Base-by-base conservation (phyloP, 2,113 vertebrate genomes). In the Gavialis gangeticus region DNA sequence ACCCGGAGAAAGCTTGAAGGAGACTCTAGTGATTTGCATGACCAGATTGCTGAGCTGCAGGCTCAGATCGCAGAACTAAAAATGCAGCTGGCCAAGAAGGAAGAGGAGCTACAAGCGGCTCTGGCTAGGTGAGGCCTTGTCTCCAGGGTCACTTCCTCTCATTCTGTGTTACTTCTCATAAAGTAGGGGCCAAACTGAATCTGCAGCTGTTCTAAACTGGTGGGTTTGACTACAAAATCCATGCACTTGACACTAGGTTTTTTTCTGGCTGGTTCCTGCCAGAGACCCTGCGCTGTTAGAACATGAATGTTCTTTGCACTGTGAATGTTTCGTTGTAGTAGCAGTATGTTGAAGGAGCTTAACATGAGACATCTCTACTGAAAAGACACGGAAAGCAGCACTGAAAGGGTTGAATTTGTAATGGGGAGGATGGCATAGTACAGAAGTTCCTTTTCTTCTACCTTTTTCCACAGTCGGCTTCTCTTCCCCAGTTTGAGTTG, bases 61-160 rank as follows among this genome's bases (percentile, higher is more conserved):
- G 99, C 99, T 28, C 99, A 99, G 98, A 99, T 99, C 4, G 99
- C 99, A 0, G 99, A 99, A 95, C 99, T 99, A 76, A 99, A 99
- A 86, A 98, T 99, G 83, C 99, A 99, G 85, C 98, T 99, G 76
- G 99, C 99, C 78, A 99, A 99, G 98, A 99, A 99, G 85, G 99
- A 99, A 91, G 99, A 99, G 91, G 99, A 99, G 90, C 98, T 99
- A 14, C 99, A 99, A 96, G 98, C 99, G 4, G 99, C 99, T 25
- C 97, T 99, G 88, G 98, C 98, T 97, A 99, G 99, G 99, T 99
- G 93, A 97, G 96, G 93, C 71, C 24, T 30, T 30, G 75, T 59
- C 19, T 10, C 22, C 0, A 0, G 22, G 24, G 11, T 24, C 34
- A 21, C 62, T 91, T 75, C 60, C 27, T n/a, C 62, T 84, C 87